These are phyloP conservation scores for Aleiodes testaceus DNA, from an alignment of 2,888 invertebrate species.

Conservation along the genomic window DNA sequence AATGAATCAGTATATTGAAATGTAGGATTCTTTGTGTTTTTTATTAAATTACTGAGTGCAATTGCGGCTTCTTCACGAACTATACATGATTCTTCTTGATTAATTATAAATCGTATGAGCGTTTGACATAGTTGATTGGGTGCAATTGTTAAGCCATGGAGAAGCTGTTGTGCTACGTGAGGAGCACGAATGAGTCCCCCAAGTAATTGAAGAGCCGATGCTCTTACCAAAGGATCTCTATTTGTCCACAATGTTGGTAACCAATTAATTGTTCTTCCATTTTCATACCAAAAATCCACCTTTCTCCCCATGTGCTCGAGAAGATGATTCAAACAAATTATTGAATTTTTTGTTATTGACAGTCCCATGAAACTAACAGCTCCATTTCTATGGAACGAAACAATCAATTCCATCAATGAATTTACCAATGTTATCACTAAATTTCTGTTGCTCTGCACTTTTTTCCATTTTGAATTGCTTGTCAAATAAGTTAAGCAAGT, in stretches of 20 bases:
- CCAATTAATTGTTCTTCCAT: conserved; percentile 67
- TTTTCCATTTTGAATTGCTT: conserved; percentile 66
- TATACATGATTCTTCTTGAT: conserved; percentile 75
- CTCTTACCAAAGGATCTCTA: conserved; percentile 75
- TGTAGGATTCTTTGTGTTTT: conserved; percentile 59
- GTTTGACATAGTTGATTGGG: conserved; percentile 64
- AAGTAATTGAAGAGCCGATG: conserved; percentile 75
- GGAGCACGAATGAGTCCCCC: conserved; percentile 70
- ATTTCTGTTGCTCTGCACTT: conserved; percentile 71
- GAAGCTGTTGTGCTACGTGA: conserved; percentile 63
- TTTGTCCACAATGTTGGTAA: conserved; percentile 74
- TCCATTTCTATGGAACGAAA: conserved; percentile 76
- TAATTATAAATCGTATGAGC: conserved; percentile 59
- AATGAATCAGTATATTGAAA: conserved; percentile 65
- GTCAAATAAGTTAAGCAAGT: conserved; percentile 74
- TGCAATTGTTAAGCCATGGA: conserved; percentile 60
- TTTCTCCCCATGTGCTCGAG: conserved; percentile 73
- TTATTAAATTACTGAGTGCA: conserved; percentile 73
- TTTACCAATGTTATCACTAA: conserved; percentile 70
- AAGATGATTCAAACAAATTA: conserved; percentile 75
- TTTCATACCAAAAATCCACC: conserved; percentile 65
- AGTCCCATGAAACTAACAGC: conserved; percentile 76
- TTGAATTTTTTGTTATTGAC: conserved; percentile 75
- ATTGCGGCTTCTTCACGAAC: conserved; percentile 76
- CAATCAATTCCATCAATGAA: conserved; percentile 74